Conservation (phyloP, 2,797 vertebrate genomes). For the Melanotaenia nigrans region DNA sequence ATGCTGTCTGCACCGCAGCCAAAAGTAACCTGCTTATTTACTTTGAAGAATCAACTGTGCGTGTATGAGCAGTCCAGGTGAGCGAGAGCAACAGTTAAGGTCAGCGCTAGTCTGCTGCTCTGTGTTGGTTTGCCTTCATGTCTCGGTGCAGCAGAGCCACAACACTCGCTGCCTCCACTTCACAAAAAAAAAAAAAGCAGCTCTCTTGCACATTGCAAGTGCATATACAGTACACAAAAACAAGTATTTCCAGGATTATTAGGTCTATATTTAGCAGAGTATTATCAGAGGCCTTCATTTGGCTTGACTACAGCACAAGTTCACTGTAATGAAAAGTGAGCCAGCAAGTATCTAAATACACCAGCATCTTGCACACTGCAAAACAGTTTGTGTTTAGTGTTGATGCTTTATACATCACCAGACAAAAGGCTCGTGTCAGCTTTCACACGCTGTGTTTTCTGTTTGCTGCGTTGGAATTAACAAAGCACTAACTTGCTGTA, state of each 20-base stretch:
- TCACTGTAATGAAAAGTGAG: constrained; percentile 44
- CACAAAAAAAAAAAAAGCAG: constrained; percentile 62
- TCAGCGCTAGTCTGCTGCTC: constrained; percentile 46
- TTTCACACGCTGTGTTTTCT: constrained; percentile 44
- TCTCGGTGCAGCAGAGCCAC: constrained; percentile 35
- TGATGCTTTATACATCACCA: constrained; percentile 49
- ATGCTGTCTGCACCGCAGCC: constrained; percentile 67
- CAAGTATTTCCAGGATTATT: constrained; percentile 88
- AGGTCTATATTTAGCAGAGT: constrained; percentile 72
- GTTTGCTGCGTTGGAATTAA: constrained; percentile 55
- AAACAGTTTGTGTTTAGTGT: constrained; percentile 58
- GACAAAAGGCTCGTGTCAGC: constrained; percentile 64
- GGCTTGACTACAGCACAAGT: constrained; percentile 59
- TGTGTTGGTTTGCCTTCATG: constrained; percentile 40
- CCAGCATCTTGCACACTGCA: constrained; percentile 11
- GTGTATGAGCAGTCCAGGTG: constrained; percentile 48
- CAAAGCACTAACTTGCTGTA: constrained; percentile 43
- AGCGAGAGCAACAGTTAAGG: constrained; percentile 38
- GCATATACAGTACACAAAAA: constrained; percentile 84
- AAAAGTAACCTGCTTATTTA: constrained; percentile 52
- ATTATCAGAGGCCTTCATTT: constrained; percentile 68
- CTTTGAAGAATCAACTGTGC: constrained; percentile 47
- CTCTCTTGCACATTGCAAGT: constrained; percentile 71
- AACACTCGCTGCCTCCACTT: constrained; percentile 34
- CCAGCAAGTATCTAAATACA: constrained; percentile 27